A percentile compares a stretch with the other conserved stretches of the same genome.
Conservation (phyloP, 2,113 vertebrate species). For the Morphnarchus princeps region DNA sequence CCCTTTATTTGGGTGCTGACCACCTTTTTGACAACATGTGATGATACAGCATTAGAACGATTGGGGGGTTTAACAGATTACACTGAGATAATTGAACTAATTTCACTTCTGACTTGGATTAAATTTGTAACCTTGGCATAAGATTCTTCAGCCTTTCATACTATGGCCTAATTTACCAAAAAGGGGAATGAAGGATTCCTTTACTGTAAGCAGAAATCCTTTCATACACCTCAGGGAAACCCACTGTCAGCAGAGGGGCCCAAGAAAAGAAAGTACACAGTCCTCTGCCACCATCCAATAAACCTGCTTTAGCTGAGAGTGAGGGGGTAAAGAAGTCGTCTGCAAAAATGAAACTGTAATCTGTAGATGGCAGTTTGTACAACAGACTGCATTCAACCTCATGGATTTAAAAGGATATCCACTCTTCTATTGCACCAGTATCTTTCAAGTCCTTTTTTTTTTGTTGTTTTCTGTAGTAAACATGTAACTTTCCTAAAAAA, state of each 20-base stretch:
- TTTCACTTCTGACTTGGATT: background rate
- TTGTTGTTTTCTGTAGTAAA: background rate
- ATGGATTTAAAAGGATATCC: background rate
- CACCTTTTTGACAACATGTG: background rate
- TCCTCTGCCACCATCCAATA: background rate
- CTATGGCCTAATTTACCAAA: background rate
- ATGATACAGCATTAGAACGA: rapidly evolving
- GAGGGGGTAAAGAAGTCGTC: background rate
- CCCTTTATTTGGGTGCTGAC: background rate
- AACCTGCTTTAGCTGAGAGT: background rate
- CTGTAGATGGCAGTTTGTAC: background rate
- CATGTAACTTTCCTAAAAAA: background rate
- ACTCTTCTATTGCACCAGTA: background rate
- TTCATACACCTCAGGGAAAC: background rate
- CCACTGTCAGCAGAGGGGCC: background rate
- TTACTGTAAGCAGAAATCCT: background rate
- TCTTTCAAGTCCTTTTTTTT: background rate
- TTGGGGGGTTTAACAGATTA: background rate
- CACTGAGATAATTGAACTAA: background rate
- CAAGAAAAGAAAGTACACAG: background rate
- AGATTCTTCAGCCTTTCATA: background rate
- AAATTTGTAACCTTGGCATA: background rate
- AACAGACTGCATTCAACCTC: background rate
- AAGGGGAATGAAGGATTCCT: background rate
- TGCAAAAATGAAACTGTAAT: background rate